These are phyloP conservation scores for Drosophila pseudoananassae DNA, from an alignment of 1,140 invertebrate species.

Conservation along the genomic window DNA sequence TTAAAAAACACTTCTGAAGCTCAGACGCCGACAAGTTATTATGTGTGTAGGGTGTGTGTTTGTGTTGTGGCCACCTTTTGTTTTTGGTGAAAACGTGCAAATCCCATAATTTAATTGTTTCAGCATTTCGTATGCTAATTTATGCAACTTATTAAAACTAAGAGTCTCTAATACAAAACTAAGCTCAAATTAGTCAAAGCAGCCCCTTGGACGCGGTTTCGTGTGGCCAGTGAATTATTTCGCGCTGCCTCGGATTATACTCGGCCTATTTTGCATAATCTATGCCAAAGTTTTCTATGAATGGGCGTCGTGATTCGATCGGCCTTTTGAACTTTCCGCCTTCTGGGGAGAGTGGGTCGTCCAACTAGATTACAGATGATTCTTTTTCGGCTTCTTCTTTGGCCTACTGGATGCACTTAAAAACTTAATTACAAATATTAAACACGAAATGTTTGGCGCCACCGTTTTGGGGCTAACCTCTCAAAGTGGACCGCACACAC, in stretches of 20 bases:
- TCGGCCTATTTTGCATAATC: slow-evolving; percentile 31
- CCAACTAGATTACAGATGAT: not conserved
- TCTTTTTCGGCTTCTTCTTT: slow-evolving; percentile 7
- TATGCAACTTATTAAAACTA: slow-evolving; percentile 46
- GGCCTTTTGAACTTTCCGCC: slow-evolving; percentile 24
- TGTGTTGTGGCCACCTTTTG: slow-evolving; percentile 28
- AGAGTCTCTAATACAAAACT: slow-evolving; percentile 39
- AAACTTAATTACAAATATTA: slow-evolving; percentile 81
- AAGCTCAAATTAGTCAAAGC: slow-evolving; percentile 70
- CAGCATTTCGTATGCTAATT: slow-evolving; percentile 69
- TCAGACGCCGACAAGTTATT: slow-evolving; percentile 54
- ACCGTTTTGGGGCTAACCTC: slow-evolving; percentile 62
- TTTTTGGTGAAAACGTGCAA: slow-evolving; percentile 75
- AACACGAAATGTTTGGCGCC: slow-evolving; percentile 66
- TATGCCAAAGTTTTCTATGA: slow-evolving; percentile 74
- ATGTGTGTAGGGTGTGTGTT: slow-evolving; percentile 22
- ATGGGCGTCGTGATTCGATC: slow-evolving; percentile 43
- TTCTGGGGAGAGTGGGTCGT: not conserved
- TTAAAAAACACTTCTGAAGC: slow-evolving; percentile 73
- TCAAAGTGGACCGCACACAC: slow-evolving; percentile 64
- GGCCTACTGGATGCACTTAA: slow-evolving; percentile 37
- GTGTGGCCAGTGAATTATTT: slow-evolving; percentile 70
- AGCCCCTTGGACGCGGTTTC: slow-evolving; percentile 31
- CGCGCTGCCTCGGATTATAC: slow-evolving; percentile 47
- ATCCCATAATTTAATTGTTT: slow-evolving; percentile 81